Conservation (phyloP, 2,888 invertebrate species). For the Heliconius hortense region DNA sequence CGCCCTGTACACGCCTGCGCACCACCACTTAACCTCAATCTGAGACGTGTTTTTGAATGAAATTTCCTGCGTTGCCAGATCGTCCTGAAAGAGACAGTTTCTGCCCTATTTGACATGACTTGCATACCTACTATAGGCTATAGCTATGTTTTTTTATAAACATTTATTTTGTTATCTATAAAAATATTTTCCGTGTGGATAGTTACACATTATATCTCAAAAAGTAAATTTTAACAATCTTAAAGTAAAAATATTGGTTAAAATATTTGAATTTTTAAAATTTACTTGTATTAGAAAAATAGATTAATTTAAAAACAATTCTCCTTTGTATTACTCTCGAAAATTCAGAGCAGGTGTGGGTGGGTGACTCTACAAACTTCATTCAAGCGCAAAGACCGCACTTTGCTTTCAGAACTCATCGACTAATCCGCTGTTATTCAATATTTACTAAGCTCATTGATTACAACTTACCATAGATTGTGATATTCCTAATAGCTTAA, state of each 20-base stretch:
- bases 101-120: not conserved
- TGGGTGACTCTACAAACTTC: slow-evolving; percentile 41
- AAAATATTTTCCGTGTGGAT: not conserved
- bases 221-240: no score
- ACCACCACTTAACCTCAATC: slow-evolving; percentile 75
- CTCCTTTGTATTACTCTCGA: slow-evolving; percentile 3
- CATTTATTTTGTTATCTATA: not conserved
- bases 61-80: slow-evolving; percentile 50
- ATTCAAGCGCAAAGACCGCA: slow-evolving; percentile 61
- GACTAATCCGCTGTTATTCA: slow-evolving; percentile 37
- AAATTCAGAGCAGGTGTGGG: slow-evolving; percentile 6
- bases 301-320: not conserved
- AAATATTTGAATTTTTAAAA: not conserved
- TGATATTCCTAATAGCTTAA: slow-evolving; percentile 9
- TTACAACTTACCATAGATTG: slow-evolving; percentile 27
- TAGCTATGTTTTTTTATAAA: not conserved
- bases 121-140: not conserved
- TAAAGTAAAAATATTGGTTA: not conserved
- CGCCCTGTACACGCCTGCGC: slow-evolving; percentile 71
- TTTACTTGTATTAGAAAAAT: not conserved
- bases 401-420: slow-evolving; percentile 61
- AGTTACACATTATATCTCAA: not conserved
- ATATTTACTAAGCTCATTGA: slow-evolving; percentile 35
- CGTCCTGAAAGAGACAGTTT: slow-evolving; percentile 23
- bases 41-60: slow-evolving; percentile 79